Base-by-base conservation (phyloP, 2,113 vertebrate genomes). In the Psittacula cyanocephala region DNA sequence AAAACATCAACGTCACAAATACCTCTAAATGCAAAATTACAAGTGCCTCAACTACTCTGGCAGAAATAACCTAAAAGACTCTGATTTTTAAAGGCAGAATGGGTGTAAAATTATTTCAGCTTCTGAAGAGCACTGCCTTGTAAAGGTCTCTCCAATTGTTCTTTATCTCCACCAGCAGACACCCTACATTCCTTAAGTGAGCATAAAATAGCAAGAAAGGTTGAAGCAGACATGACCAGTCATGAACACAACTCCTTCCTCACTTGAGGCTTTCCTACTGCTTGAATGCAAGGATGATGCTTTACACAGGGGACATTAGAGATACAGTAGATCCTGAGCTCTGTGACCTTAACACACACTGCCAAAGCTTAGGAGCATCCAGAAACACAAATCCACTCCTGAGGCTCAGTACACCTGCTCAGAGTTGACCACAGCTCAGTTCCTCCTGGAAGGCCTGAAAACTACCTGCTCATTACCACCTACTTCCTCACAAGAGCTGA, bases 261-360 rank as follows among this genome's bases (percentile, higher is more conserved):
- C 43, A 22, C 41, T 68, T 55, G 5, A 74, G 35, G 16, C 35
- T 67, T 72, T 95, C 68, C 59, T 31, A 18, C 16, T 27, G 16
- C 28, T 49, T 31, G 11, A 64, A 75, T 15, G 0, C 7, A 43
- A 35, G 20, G 74, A 31, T 12, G 18, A 33, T 19, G 33, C 46
- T 71, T 71, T n/a, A 39, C n/a, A 53, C 1, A 0, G 31, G 22
- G 35, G 68, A 43, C 2, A 2, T 29, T 9, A 24, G 47, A 29
- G 59, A 29, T 11, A 1, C 3, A 4, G 7, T 35, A n/a, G 68
- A 43, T 39, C 39, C 29, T 11, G 5, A 35, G 9, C 19, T 59
- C 64, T 29, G 47, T 11, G 16, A 67, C 41, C 2, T 0, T 18
- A 35, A 60, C 24, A 24, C 0, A 0, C 24, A 39, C 39, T 46